Evolutionary conservation across 2,797 vertebrate species (phyloP).

Genomic region (Spinus olivaceus): DNA sequence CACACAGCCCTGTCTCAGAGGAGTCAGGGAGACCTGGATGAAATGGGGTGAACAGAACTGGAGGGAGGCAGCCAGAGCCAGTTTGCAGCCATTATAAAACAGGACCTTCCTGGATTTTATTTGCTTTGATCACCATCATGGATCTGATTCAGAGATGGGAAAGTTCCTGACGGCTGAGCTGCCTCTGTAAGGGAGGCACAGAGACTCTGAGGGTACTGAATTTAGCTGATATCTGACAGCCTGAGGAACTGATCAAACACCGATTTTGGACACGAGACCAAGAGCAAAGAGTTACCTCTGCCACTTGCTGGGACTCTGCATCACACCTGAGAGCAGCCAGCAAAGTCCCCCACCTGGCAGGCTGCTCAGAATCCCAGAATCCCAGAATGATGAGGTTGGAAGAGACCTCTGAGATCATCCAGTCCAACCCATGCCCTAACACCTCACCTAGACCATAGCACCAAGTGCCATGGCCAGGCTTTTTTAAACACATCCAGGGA

Average conservation of each 20-base stretch:
- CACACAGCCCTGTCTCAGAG: neutral
- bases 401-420: too few species aligned
- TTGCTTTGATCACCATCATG: neutral
- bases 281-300: neutral
- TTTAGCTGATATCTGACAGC: neutral
- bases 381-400: too few species aligned
- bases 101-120: neutral
- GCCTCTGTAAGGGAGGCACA: neutral
- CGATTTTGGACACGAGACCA: neutral
- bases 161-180: neutral
- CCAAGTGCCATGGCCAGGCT: too few species aligned
- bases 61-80: neutral
- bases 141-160: neutral
- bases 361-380: neutral
- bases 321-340: neutral
- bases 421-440: too few species aligned
- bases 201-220: neutral
- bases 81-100: neutral
- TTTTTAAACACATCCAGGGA: too few species aligned
- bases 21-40: neutral
- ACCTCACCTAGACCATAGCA: too few species aligned
- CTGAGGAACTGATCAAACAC: neutral
- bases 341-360: conserved; percentile 1
- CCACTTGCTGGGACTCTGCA: neutral
- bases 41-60: neutral